A percentile compares a stretch with the other conserved stretches of the same genome.
These are phyloP conservation scores for Rhagoletis pomonella DNA, from an alignment of 1,140 invertebrate species.

Conservation along the genomic window DNA sequence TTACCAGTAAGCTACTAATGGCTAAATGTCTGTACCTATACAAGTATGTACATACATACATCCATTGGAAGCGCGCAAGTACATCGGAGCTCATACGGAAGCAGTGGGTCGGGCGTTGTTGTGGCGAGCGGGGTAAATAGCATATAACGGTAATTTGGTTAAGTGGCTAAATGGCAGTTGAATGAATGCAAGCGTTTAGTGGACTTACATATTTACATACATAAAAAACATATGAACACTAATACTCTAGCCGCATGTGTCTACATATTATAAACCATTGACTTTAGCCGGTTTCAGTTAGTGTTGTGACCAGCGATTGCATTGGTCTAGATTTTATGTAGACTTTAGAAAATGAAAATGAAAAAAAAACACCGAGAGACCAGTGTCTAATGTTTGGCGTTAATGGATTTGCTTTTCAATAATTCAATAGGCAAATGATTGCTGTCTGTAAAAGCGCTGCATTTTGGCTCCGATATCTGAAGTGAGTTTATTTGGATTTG, in stretches of 20 bases:
- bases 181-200: background rate
- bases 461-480: background rate
- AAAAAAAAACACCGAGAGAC: background rate
- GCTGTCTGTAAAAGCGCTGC: background rate
- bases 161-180: slow-evolving; percentile 50
- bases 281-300: background rate
- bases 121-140: background rate
- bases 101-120: background rate
- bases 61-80: background rate
- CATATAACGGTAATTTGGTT: slow-evolving; percentile 37
- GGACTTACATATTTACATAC: background rate
- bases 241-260: background rate
- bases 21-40: slow-evolving; percentile 4
- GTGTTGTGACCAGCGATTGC: background rate
- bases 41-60: too few relatives aligned
- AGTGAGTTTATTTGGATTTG: background rate
- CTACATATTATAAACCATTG: background rate
- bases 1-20: slow-evolving; percentile 23
- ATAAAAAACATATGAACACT: background rate
- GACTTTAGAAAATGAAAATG: too few relatives aligned
- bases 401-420: slow-evolving; percentile 35
- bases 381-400: slow-evolving; percentile 13
- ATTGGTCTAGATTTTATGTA: background rate
- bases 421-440: slow-evolving; percentile 20
- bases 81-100: background rate